phyloP scores from a whole-genome alignment of 2,797 vertebrate species.

The Craterocephalus amniculus region DNA sequence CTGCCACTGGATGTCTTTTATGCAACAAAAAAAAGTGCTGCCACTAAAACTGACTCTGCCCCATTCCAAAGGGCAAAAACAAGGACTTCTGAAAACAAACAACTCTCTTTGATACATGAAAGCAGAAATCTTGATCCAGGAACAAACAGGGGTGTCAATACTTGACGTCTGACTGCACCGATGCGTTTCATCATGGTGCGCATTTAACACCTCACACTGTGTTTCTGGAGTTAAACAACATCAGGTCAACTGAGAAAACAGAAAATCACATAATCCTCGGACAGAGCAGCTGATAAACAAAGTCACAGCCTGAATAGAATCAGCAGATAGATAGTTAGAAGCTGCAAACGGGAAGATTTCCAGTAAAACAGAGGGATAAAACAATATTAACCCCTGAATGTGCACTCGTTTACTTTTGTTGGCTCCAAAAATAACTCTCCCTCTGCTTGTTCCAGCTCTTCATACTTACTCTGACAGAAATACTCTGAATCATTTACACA shows the following conservation, averaged over 20 bases:
- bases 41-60: constrained; percentile 27
- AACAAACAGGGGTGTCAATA: constrained; percentile 29
- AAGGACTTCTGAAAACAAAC: constrained; percentile 13
- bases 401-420: background rate
- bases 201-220: constrained; percentile 17
- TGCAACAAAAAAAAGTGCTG: background rate
- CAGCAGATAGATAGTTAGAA: constrained; percentile 47
- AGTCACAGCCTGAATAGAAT: constrained; percentile 40
- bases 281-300: constrained; percentile 53
- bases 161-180: constrained; percentile 16
- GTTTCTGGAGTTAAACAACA: constrained; percentile 22
- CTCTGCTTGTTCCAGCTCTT: background rate
- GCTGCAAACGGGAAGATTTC: constrained; percentile 3
- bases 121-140: constrained; percentile 12
- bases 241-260: constrained; percentile 34
- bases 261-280: constrained; percentile 58
- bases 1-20: constrained; percentile 31
- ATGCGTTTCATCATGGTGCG: constrained; percentile 20
- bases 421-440: background rate
- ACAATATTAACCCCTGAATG: background rate
- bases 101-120: constrained; percentile 21
- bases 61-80: background rate
- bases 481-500: background rate
- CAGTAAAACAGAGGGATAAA: background rate
- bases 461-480: background rate